These are phyloP conservation scores for Diabrotica balteata DNA, from an alignment of 2,888 invertebrate genomes.

Conservation along the genomic window DNA sequence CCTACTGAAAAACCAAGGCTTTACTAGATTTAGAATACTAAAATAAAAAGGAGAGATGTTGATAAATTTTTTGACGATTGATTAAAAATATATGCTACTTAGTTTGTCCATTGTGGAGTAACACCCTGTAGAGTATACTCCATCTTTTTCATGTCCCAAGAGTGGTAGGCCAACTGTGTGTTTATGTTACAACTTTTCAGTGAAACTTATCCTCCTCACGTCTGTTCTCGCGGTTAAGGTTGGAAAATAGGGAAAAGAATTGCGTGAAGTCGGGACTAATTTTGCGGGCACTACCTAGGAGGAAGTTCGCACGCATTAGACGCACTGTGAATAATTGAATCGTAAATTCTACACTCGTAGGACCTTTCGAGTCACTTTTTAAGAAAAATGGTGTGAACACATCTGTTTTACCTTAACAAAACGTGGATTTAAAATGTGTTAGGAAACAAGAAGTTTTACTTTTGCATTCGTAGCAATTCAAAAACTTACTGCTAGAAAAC, in stretches of 20 bases:
- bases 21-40: too few relatives aligned
- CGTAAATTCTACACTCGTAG: slow-evolving; percentile 12
- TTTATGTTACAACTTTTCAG: slow-evolving; percentile 22
- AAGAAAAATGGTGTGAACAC: slow-evolving; percentile 1
- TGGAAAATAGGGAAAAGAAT: slow-evolving; percentile 4
- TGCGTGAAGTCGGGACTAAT: slow-evolving; percentile 5
- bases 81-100: too few relatives aligned
- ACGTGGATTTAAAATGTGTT: too few relatives aligned
- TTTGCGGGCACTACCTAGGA: slow-evolving; percentile 1
- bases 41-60: too few relatives aligned
- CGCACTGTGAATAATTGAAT: slow-evolving; percentile 11
- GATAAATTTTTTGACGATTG: too few relatives aligned
- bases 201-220: slow-evolving; percentile 20
- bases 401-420: too few relatives aligned
- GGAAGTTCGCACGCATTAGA: slow-evolving; percentile 7
- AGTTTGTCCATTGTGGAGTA: too few relatives aligned
- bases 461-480: too few relatives aligned
- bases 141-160: slow-evolving; percentile 9
- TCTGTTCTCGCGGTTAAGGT: slow-evolving; percentile 11
- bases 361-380: slow-evolving; percentile 6
- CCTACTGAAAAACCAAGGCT: too few relatives aligned
- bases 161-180: slow-evolving; percentile 11
- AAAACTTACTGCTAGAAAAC: too few relatives aligned
- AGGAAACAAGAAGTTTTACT: too few relatives aligned
- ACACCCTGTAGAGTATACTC: neutral